Conservation (phyloP, 1,140 invertebrate genomes). For the Zelostemma sp. region DNA sequence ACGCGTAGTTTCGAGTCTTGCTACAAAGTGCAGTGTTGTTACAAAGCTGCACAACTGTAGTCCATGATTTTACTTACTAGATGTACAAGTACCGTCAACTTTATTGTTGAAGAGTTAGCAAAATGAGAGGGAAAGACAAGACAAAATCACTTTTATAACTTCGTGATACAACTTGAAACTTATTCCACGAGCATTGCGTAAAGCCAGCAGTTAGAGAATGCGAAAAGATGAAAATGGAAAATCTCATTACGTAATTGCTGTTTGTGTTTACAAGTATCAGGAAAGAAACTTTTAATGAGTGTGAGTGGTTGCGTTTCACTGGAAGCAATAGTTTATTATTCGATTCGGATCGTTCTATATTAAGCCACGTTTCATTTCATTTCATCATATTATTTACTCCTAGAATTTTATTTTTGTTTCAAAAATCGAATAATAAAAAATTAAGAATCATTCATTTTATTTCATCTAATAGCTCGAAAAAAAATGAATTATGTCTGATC, state of each 20-base stretch:
- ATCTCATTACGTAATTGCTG: constrained; percentile 40
- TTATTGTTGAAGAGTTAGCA: constrained; percentile 34
- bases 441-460: too few species aligned
- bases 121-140: constrained; percentile 30
- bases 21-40: constrained; percentile 32
- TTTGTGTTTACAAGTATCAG: constrained; percentile 30
- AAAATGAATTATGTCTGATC: too few species aligned
- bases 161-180: constrained; percentile 33
- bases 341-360: not conserved
- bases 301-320: not conserved
- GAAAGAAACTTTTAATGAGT: constrained; percentile 31
- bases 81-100: constrained; percentile 22
- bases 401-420: not conserved
- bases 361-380: not conserved
- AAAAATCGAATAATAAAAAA: too few species aligned
- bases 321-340: constrained; percentile 1
- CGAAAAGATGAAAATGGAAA: constrained; percentile 45
- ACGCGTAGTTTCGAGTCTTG: constrained; percentile 8
- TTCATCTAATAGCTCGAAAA: too few species aligned
- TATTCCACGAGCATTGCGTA: constrained; percentile 25
- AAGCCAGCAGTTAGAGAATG: constrained; percentile 16
- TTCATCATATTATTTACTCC: not conserved
- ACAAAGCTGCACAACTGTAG: constrained; percentile 39
- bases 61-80: constrained; percentile 23
- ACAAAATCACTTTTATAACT: constrained; percentile 42